Percentiles rank a stretch among this genome's conserved stretches.
These are phyloP conservation scores for Dyspetes luteomarginatus DNA, from an alignment of 2,888 invertebrate species.

Conservation along the genomic window DNA sequence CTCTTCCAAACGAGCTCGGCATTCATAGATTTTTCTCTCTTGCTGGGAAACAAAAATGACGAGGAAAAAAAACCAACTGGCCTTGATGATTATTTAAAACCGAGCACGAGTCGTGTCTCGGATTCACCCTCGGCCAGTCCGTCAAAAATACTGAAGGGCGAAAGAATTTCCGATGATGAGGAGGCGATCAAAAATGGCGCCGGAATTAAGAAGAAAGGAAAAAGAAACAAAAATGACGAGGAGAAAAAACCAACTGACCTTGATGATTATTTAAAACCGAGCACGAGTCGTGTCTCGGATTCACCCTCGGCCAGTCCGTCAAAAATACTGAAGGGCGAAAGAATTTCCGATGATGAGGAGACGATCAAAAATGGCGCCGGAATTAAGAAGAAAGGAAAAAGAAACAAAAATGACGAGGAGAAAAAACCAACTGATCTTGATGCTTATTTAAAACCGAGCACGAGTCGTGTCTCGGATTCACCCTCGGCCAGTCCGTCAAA, in stretches of 20 bases:
- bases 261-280: conserved; percentile 38
- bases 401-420: conserved; percentile 28
- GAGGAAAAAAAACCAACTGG: conserved; percentile 13
- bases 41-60: conserved; percentile 66
- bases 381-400: conserved; percentile 8
- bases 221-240: conserved; percentile 21
- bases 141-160: conserved; percentile 24
- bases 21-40: conserved; percentile 76
- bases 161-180: conserved; percentile 39
- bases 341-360: conserved; percentile 38
- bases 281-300: conserved; percentile 40
- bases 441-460: conserved; percentile 31
- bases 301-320: conserved; percentile 42
- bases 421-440: conserved; percentile 26
- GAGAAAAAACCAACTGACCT: conserved; percentile 16
- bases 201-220: neutral
- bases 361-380: neutral
- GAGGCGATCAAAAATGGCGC: conserved; percentile 4
- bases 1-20: conserved; percentile 86
- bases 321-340: conserved; percentile 31
- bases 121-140: conserved; percentile 44
- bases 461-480: conserved; percentile 43
- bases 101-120: conserved; percentile 44
- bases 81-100: conserved; percentile 31
- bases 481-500: conserved; percentile 42